These are phyloP conservation scores for Quiscalus mexicanus DNA, from an alignment of 2,113 vertebrate species.

Conservation along the genomic window DNA sequence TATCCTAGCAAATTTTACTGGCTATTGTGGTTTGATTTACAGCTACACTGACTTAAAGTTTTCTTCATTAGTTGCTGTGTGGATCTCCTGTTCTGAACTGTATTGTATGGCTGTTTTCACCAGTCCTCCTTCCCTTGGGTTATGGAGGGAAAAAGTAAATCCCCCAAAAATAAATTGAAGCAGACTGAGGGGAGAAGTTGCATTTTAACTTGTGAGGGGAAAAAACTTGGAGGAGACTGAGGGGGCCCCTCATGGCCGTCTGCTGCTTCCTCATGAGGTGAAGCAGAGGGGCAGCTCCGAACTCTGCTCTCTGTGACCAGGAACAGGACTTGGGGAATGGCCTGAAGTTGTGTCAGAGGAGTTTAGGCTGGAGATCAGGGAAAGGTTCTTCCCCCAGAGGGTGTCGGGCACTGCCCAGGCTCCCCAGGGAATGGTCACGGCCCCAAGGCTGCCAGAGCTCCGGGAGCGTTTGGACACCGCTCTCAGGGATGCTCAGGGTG, in stretches of 20 bases:
- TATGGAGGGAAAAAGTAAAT: accelerated
- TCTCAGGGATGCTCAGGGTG: background rate
- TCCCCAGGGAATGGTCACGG: background rate
- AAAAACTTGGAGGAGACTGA: background rate
- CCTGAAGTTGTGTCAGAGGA: too few species aligned
- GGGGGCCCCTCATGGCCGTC: accelerated
- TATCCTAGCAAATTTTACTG: background rate
- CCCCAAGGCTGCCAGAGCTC: background rate
- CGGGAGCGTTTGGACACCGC: background rate
- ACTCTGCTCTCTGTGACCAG: background rate
- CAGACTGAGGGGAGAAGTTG: background rate
- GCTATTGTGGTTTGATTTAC: background rate
- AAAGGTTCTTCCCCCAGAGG: background rate
- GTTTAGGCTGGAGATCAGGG: accelerated
- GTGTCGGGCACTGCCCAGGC: background rate
- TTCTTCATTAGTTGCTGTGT: background rate
- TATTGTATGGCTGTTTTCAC: background rate
- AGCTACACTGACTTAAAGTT: background rate
- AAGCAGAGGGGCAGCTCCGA: too few species aligned
- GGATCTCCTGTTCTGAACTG: background rate
- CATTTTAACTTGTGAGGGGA: background rate
- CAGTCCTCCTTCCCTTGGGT: background rate
- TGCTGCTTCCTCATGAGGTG: background rate
- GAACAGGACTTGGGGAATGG: background rate
- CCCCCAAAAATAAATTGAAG: background rate